Evolutionary conservation across 2,888 invertebrate genomes (phyloP).

Genomic region (Iselma pallidipennis): DNA sequence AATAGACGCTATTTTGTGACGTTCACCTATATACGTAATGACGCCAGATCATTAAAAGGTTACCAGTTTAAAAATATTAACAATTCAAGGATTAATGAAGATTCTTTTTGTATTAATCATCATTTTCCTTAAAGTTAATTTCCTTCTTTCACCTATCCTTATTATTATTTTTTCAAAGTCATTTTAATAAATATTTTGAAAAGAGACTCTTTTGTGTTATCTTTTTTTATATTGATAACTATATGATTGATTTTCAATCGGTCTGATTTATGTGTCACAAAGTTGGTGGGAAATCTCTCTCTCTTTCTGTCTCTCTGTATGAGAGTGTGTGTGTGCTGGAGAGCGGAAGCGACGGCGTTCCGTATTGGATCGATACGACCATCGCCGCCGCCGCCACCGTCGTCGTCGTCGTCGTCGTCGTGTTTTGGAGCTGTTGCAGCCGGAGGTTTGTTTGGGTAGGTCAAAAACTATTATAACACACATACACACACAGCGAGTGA

Average conservation of each 20-base stretch:
- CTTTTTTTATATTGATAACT: not conserved
- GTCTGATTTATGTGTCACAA: slow-evolving; percentile 28
- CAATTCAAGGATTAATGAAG: not conserved
- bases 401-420: slow-evolving; percentile 20
- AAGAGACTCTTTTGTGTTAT: not conserved
- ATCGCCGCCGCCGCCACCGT: no score
- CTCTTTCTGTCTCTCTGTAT: no score
- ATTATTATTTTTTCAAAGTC: not conserved
- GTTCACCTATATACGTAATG: not conserved
- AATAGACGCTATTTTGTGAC: not conserved
- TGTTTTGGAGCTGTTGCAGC: slow-evolving; percentile 22
- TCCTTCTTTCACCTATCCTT: not conserved
- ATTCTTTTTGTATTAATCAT: not conserved
- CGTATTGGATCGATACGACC: not conserved
- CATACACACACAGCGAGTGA: slow-evolving; percentile 6
- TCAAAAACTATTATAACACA: slow-evolving; percentile 25
- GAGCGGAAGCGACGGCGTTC: slow-evolving; percentile 25
- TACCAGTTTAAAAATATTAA: not conserved
- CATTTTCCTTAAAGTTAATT: not conserved
- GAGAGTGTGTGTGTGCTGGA: slow-evolving; percentile 19
- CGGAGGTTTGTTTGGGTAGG: slow-evolving; percentile 27
- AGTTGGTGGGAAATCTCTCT: slow-evolving; percentile 29
- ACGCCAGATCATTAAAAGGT: not conserved
- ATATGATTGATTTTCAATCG: slow-evolving; percentile 23
- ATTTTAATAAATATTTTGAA: no score